Evolutionary conservation across 2,113 vertebrate species (phyloP), one percentile per base, ranked within the genome.

Genomic region (Eupsittula cactorum): DNA sequence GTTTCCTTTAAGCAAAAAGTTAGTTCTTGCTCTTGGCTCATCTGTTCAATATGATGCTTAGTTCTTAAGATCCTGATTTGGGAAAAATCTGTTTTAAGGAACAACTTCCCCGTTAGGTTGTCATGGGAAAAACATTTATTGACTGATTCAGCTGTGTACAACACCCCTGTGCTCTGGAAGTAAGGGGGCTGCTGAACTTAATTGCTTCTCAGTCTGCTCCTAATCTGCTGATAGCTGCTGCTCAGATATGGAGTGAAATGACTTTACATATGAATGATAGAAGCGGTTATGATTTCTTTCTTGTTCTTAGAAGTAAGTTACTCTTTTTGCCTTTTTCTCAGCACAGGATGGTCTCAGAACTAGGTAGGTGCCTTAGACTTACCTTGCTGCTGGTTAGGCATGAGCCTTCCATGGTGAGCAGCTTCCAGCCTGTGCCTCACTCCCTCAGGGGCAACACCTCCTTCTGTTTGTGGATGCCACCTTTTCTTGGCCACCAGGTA

Each of bases 381-480:
- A 55, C 33, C 29, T 92, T 78, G 29, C 73, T 81, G 60, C 64
- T 4, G 4, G 21, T 60, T 49, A 28, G 37, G 50, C 73, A 13
- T 1, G 8, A 92, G 68, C 37, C 19, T 37, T 71, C 25, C 1
- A 1, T 1, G 1, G 20, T 64, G 0, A 0, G 29, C 64, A 81
- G 35, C 55, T 60, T 88, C 53, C 23, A 75, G 60, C 41, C 29
- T 69, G 31, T 69, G 53, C 73, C 21, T 82, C 29, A 73, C 24
- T 82, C 29, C 15, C 35, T 49, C 20, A 1, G 33, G 64, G 75
- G 53, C 47, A 87, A 0, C 57, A 41, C 42, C 29, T 69, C 4
- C 70, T 91, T 81, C 60, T 86, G 39, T 87, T 62, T 67, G 53
- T 46, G 70, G 73, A 39, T 46, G 21, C 63, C 0, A 2, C n/a